Base-by-base conservation (phyloP, 2,797 vertebrate species). In the Ciconia nigra region DNA sequence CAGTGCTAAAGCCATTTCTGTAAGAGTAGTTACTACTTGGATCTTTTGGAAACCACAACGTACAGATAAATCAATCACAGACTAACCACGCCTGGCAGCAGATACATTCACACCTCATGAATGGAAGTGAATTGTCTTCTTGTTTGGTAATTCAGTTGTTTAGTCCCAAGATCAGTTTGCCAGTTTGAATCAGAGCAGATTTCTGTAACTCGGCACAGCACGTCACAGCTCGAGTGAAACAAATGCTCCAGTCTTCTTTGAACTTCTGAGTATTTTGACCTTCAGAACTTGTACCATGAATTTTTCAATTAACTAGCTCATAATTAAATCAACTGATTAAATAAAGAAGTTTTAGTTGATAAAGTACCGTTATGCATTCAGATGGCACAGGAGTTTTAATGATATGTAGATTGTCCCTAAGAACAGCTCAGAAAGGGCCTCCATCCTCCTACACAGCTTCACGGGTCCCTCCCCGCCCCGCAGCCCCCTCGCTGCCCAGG, bases 271-370 rank as follows among this genome's bases (percentile, higher is more conserved):
- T 94, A 91, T 96, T 96, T 90, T 97, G 96, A 97, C 96, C 97
- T 97, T 98, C 95, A 97, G 94, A 97, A 97, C 90, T 96, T 84
- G 76, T 94, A 95, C 97, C 91, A 95, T 96, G 93, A 97, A 96
- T 96, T 98, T 98, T 97, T 97, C 95, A 98, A 96, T 97, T 97
- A 98, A 93, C 96, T 93, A 94, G 93, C 83, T 96, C 96, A 96
- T 98, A 98, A 98, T 97, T 97, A 98, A 98, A 97, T 96, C 96
- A 97, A 96, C 94, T 96, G 96, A 96, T 97, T 97, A 96, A 97
- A 98, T 95, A 97, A 95, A 96, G 96, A 96, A 93, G 71, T 96
- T 96, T 96, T 90, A 97, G 93, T 97, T 98, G 96, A 98, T 97
- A 95, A 98, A 97, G 94, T 94, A 96, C 94, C 15, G 2, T 96